These are phyloP conservation scores for Aspidapion aeneum DNA, from an alignment of 2,888 invertebrate species.

Conservation along the genomic window DNA sequence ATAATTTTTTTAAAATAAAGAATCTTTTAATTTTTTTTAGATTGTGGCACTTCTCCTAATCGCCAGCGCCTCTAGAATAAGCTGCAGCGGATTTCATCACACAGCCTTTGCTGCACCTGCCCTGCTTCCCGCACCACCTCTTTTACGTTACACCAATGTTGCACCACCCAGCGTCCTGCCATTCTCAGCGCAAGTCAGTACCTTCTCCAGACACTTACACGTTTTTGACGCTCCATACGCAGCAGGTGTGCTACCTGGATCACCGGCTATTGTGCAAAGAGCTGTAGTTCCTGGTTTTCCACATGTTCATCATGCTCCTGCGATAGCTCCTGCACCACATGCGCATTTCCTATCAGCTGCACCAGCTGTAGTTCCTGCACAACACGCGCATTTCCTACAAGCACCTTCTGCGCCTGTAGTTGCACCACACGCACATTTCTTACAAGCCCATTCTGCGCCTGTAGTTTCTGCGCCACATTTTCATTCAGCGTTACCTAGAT, in stretches of 20 bases:
- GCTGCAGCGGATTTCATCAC: conserved; percentile 24
- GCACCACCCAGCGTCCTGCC: conserved; percentile 62
- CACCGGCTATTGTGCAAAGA: conserved; percentile 30
- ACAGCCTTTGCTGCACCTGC: conserved; percentile 13
- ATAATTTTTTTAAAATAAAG: too few relatives aligned
- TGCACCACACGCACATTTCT: neutral
- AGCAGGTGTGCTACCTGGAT: conserved; percentile 33
- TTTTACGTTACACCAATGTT: conserved; percentile 46
- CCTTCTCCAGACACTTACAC: conserved; percentile 48
- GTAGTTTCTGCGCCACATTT: neutral
- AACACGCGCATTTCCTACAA: conserved; percentile 21
- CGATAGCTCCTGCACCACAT: conserved; percentile 15
- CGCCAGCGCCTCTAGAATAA: conserved; percentile 12
- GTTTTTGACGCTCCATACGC: conserved; percentile 48
- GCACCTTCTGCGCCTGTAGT: conserved; percentile 30
- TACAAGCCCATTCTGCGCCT: conserved; percentile 6
- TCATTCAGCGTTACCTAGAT: conserved; percentile 33
- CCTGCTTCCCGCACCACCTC: conserved; percentile 21
- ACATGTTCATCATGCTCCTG: conserved; percentile 13
- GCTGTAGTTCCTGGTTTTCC: conserved; percentile 21
- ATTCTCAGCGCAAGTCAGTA: conserved; percentile 58
- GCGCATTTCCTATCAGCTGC: neutral
- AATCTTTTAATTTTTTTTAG: conserved; percentile 25
- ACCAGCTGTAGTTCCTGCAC: conserved; percentile 20
- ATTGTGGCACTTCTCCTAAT: conserved; percentile 26